Base-by-base conservation (phyloP, 2,797 vertebrate genomes). In the Siniperca undulata region DNA sequence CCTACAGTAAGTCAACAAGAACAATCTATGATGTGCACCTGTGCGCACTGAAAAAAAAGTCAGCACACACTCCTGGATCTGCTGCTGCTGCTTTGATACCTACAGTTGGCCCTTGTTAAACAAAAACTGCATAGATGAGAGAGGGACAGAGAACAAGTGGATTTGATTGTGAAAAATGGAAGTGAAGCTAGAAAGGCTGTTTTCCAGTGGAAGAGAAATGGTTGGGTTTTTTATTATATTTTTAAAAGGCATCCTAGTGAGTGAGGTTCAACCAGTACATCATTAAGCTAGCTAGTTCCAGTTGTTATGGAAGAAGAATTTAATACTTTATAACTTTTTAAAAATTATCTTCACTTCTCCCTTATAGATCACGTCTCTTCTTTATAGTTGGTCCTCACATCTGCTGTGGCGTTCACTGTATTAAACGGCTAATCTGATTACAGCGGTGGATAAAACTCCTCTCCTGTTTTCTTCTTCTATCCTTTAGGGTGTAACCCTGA, bases 401-500 rank as follows among this genome's bases (percentile, higher is more conserved):
- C 38, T 34, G 19, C 24, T 46, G 0, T 19, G 40, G 20, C 1
- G 0, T 62, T 42, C 27, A 56, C 56, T 38, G 12, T 16, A 36
- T 72, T 53, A 12, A 65, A 50, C n/a, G 5, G 14, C 14, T 55
- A 68, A 70, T 56, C 22, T 68, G 68, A 80, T 58, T 27, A 40
- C 55, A 78, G 40, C 36, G 60, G 12, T 53, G 3, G 46, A 30
- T 85, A 9, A 60, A 76, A 30, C 55, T n/a, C 20, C 14, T 52
- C 30, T 81, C 30, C 24, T 53, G 42, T 62, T 60, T n/a, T 55
- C 16, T 4, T 42, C 19, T 65, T 17, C 17, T 77, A 5, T 78
- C 34, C 38, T 83, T 58, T 44, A 96, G 96, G 96, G 94, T 38
- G 94, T 96, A 48, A 96, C 95, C 17, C 81, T 97, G 86, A 97